These are phyloP conservation scores for Nebria ingens DNA, from an alignment of 1,140 invertebrate species.

Conservation along the genomic window DNA sequence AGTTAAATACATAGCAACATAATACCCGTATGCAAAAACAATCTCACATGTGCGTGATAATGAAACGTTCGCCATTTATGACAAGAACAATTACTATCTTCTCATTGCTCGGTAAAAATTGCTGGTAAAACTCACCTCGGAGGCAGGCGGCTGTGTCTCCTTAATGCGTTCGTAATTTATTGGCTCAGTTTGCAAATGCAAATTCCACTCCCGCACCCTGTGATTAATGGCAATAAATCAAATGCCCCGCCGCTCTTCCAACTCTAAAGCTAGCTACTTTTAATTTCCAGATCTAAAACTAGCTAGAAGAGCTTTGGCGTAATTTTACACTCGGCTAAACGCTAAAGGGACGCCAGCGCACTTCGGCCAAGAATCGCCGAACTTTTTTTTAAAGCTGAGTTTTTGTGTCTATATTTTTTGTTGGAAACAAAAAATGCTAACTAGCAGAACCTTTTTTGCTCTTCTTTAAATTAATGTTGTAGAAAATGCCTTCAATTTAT, in stretches of 20 bases:
- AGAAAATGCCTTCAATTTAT: too few relatives aligned
- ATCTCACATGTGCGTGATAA: conserved; percentile 2
- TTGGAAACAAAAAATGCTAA: too few relatives aligned
- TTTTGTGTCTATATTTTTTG: too few relatives aligned
- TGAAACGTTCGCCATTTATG: conserved; percentile 1
- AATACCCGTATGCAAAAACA: too few relatives aligned
- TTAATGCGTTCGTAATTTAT: conserved; percentile 9
- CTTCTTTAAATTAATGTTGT: too few relatives aligned
- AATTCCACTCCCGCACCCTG: conserved; percentile 7
- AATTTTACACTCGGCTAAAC: neutral
- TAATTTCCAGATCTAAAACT: conserved; percentile 6
- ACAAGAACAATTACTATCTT: neutral
- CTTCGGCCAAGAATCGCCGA: too few relatives aligned
- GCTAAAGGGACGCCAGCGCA: too few relatives aligned
- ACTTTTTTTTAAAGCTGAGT: too few relatives aligned
- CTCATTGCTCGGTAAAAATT: conserved; percentile 1
- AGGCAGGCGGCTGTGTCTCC: conserved; percentile 7
- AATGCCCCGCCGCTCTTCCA: neutral
- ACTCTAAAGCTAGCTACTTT: neutral
- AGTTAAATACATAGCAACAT: too few relatives aligned
- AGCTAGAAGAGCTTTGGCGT: neutral
- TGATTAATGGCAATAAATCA: conserved; percentile 6
- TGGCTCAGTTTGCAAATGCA: conserved; percentile 8
- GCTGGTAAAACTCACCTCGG: conserved; percentile 5
- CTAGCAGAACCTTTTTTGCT: too few relatives aligned